These are phyloP conservation scores for Diarsia rubi DNA, from an alignment of 2,888 invertebrate genomes.

Conservation along the genomic window DNA sequence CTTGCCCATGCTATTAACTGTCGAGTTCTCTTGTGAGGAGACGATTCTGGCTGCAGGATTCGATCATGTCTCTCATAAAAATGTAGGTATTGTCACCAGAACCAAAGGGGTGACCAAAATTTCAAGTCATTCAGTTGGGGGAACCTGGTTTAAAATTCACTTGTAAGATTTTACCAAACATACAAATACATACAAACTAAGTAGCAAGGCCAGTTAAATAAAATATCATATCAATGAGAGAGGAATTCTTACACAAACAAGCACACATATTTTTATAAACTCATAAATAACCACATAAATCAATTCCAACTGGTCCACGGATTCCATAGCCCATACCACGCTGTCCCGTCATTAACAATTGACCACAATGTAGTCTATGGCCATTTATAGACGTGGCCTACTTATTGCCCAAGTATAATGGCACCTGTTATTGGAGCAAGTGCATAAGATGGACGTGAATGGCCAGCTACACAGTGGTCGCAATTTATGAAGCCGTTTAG, in stretches of 20 bases:
- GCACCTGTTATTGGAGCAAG: constrained; percentile 60
- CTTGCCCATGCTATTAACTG: no score
- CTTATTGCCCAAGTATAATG: constrained; percentile 54
- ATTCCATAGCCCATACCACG: constrained; percentile 4
- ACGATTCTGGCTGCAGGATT: no score
- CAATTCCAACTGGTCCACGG: constrained; percentile 6
- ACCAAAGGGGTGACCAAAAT: no score
- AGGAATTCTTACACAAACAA: not conserved
- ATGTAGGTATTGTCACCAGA: no score
- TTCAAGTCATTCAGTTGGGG: no score
- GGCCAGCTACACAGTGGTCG: constrained; percentile 30
- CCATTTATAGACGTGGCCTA: constrained; percentile 59
- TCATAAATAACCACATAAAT: constrained; percentile 18
- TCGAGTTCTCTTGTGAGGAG: no score
- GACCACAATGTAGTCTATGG: constrained; percentile 47
- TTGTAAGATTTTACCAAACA: no score
- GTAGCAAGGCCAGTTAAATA: not conserved
- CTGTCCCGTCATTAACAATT: constrained; percentile 42
- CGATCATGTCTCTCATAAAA: no score
- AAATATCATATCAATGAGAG: not conserved
- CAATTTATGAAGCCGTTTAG: constrained; percentile 16
- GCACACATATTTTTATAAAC: not conserved
- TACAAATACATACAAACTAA: no score
- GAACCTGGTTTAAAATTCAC: no score
- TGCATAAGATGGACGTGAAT: constrained; percentile 47